Conservation (phyloP, 2,797 vertebrate genomes). For the Luscinia megarhynchos region DNA sequence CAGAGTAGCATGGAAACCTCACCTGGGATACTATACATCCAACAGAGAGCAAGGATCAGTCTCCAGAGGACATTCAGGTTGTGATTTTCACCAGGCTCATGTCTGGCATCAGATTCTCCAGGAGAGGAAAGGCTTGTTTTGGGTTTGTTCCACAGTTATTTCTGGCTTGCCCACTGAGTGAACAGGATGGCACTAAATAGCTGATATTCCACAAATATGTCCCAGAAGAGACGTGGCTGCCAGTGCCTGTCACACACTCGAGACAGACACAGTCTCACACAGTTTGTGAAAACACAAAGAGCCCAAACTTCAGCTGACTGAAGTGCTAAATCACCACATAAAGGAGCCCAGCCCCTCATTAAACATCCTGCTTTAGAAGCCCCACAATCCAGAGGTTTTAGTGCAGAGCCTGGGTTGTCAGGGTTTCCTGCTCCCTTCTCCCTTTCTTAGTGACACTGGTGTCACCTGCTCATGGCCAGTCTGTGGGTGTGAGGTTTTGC, state of each 20-base stretch:
- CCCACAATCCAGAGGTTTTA: not conserved
- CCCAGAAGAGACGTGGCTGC: not conserved
- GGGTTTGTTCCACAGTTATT: not conserved
- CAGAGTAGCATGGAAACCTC: not conserved
- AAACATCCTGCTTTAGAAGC: not conserved
- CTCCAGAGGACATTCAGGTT: not conserved
- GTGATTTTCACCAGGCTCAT: not conserved
- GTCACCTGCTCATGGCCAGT: accelerated
- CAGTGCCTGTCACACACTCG: not conserved
- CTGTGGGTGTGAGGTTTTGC: too few species aligned
- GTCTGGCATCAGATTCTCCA: not conserved
- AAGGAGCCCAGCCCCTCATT: not conserved
- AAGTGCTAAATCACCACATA: not conserved
- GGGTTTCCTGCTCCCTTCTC: not conserved
- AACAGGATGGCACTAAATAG: not conserved
- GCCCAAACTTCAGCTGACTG: not conserved
- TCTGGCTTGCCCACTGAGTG: not conserved
- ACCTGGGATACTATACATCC: not conserved
- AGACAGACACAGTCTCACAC: not conserved
- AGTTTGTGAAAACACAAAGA: not conserved
- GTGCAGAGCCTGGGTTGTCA: accelerated
- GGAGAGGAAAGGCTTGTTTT: not conserved
- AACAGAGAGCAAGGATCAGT: not conserved
- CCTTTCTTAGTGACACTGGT: not conserved
- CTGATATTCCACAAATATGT: not conserved